Percentiles rank a stretch among this genome's conserved stretches.
Evolutionary conservation across 1,140 invertebrate species (phyloP).

Genomic region (Epicauta chinensis): DNA sequence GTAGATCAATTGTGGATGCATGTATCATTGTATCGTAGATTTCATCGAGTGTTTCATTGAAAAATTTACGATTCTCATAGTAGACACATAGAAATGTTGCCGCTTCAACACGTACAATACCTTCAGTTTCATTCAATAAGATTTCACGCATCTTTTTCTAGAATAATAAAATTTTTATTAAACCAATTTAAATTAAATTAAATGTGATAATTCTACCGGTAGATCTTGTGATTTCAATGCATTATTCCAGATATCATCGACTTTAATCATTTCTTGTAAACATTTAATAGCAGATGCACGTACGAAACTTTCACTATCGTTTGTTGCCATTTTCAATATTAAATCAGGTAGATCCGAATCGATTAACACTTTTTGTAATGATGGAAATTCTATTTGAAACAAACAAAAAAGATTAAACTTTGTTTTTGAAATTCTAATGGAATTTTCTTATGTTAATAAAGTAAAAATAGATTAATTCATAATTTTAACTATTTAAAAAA

Average conservation of each 20-base stretch:
- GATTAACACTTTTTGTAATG: conserved; percentile 65
- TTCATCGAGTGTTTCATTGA: conserved; percentile 35
- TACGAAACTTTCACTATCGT: conserved; percentile 66
- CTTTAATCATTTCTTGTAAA: conserved; percentile 56
- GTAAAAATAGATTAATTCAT: too few relatives aligned
- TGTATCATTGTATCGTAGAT: conserved; percentile 55
- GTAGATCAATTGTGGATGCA: conserved; percentile 60
- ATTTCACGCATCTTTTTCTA: conserved; percentile 58
- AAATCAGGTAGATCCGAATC: conserved; percentile 57
- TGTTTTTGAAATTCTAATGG: too few relatives aligned
- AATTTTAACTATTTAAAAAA: too few relatives aligned
- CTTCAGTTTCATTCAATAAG: conserved; percentile 63
- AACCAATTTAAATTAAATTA: background rate
- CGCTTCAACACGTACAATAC: conserved; percentile 65
- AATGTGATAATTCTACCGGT: conserved; percentile 46
- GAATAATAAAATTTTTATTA: conserved; percentile 29
- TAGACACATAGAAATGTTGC: conserved; percentile 58
- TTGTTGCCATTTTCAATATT: conserved; percentile 55
- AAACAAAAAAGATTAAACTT: background rate
- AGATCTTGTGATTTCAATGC: conserved; percentile 54
- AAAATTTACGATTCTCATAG: conserved; percentile 57
- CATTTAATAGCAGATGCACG: conserved; percentile 64
- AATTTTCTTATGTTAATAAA: too few relatives aligned
- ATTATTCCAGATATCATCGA: conserved; percentile 58
- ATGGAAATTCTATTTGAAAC: conserved; percentile 61